Conservation (phyloP, 2,113 vertebrate genomes). For the Dendrocopos noguchii region DNA sequence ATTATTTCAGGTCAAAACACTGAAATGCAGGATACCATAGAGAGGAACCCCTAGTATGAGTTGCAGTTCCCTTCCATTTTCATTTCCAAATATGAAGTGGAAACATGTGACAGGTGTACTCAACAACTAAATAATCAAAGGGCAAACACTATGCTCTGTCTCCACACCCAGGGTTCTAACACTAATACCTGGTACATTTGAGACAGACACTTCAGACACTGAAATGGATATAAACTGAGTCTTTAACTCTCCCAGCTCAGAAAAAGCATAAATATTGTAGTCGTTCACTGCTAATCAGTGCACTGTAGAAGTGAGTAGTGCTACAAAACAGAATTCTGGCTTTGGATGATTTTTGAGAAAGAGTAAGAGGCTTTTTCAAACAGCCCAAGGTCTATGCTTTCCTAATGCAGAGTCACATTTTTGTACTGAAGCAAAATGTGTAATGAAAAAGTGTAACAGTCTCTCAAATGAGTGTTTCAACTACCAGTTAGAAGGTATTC, state of each 20-base stretch:
- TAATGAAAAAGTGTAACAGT: not conserved
- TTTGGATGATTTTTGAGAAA: not conserved
- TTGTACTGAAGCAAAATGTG: not conserved
- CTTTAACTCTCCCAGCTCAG: not conserved
- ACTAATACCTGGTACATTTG: not conserved
- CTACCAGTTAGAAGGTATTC: not conserved
- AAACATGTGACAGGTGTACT: not conserved
- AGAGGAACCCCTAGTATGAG: not conserved
- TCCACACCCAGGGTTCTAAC: not conserved
- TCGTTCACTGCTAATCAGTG: not conserved
- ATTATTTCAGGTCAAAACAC: not conserved
- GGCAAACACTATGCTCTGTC: not conserved
- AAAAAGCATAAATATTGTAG: not conserved
- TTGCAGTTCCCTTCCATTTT: not conserved
- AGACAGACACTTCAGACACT: not conserved
- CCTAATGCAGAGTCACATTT: not conserved
- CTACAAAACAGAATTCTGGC: not conserved
- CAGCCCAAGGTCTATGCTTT: not conserved
- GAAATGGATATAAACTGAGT: not conserved
- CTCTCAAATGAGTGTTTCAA: not conserved
- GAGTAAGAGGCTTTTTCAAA: not conserved
- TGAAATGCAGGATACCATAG: not conserved
- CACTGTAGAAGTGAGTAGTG: not conserved
- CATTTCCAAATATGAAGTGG: not conserved
- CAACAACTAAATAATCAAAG: not conserved